Base-by-base conservation (phyloP, 1,140 invertebrate genomes). In the Halesus radiatus region DNA sequence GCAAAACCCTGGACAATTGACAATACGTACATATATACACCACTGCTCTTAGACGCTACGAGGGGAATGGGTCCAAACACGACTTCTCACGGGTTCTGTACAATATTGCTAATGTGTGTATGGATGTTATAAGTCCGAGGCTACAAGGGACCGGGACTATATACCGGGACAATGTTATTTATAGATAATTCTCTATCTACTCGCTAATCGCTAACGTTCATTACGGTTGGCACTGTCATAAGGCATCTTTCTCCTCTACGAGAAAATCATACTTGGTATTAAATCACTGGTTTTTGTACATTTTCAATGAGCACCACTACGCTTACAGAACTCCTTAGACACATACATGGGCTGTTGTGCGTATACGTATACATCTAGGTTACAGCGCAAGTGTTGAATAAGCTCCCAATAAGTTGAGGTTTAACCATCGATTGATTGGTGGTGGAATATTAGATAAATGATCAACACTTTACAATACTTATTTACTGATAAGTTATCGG, bases 211-310 rank as follows among this genome's bases (percentile, higher is more conserved):
- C 37, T 72, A 76, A 81, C 62, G 22, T 80, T 45, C 22, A 6
- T 45, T 68, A 66, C 62, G 37, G 73, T 80, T 77, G 76, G 75
- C 76, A 81, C 74, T 77, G 66, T 60, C 68, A 29, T 81, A 73
- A 81, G 66, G 74, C 64, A 60, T 70, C 66, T 54, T 81, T 73
- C 23, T 60, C 66, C 37, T 79, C 78, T 22, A 16, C 0, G 70
- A 74, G 70, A 74, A 74, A 54, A 50, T 23, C 10, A 54, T 74
- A 54, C 70, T 74, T 74, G 3, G 26, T 74, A 53, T 23, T 74
- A 18, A 78, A 80, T 80, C 78, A 82, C 78, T 82, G 78, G 78
- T 64, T 64, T 82, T 82, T 82, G 78, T 82, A 80, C 78, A 80
- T 80, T 75, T 64, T 60, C 7, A 32, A 77, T 78, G 45, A 82